Base-by-base conservation (phyloP, 2,113 vertebrate species). In the Anthoscopus minutus region DNA sequence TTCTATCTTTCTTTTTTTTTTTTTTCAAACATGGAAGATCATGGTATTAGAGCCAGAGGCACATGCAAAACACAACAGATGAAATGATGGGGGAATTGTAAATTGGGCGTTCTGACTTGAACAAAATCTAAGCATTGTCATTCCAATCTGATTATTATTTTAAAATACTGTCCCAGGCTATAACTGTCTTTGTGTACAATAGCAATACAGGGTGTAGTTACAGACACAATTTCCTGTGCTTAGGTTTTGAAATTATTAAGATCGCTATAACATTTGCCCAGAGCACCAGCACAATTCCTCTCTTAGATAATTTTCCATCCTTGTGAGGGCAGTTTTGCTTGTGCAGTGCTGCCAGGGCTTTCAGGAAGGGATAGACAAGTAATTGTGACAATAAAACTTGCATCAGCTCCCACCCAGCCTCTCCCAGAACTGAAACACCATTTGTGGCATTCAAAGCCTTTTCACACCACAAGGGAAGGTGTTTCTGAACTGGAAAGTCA, bases 301-400 rank as follows among this genome's bases (percentile, higher is more conserved):
- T 93, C 94, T 96, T 97, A 97, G 94, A 96, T 96, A 97, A 97
- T 95, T 91, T 96, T 96, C 90, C 96, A 97, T 97, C 96, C 97
- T 96, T 89, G 84, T 72, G 92, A 97, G 86, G 80, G 76, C 89
- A 96, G 92, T 82, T 97, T 84, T 74, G 90, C 93, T 71, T 95
- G 94, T 78, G 92, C 88, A 95, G 76, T 58, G 72, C 94, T 96
- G 96, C 97, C 97, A 97, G 93, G 61, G 82, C 81, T 97, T 96
- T 96, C 98, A 98, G 98, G 98, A 98, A 98, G 97, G 96, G 98
- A 98, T 97, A 98, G 97, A 98, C 97, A 96, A 95, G 95, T 93
- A 96, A 92, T 76, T 96, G 92, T 88, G 97, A 96, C 94, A 96
- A 93, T 97, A 97, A 96, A 97, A 92, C 96, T 95, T 97, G 94